Evolutionary conservation across 2,113 vertebrate species (phyloP).

Genomic region (Polyodon spathula): DNA sequence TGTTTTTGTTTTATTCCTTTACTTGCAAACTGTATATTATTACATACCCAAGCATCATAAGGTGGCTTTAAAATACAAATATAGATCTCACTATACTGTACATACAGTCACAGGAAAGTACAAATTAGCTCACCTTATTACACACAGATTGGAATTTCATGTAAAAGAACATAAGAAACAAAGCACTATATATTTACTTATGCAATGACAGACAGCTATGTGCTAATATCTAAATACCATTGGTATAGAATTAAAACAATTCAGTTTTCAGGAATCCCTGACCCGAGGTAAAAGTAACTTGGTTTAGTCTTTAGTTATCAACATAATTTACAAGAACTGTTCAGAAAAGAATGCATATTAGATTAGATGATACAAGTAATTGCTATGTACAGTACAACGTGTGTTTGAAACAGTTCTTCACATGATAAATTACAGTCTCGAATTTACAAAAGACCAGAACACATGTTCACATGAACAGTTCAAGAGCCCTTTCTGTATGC

Average conservation of each 20-base stretch:
- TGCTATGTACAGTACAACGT: slow-evolving; percentile 67
- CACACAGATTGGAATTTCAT: slow-evolving; percentile 56
- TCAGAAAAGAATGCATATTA: slow-evolving; percentile 73
- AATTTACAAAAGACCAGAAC: slow-evolving; percentile 43
- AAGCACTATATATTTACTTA: slow-evolving; percentile 64
- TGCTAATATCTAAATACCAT: slow-evolving; percentile 69
- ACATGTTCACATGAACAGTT: slow-evolving; percentile 54
- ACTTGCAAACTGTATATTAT: slow-evolving; percentile 32
- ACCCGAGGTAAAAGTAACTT: slow-evolving; percentile 71
- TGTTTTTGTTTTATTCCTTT: slow-evolving; percentile 26
- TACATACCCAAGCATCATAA: slow-evolving; percentile 50
- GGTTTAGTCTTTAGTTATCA: slow-evolving; percentile 55
- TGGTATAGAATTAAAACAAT: slow-evolving; percentile 57
- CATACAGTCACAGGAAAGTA: slow-evolving; percentile 66
- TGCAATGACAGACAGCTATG: slow-evolving; percentile 73
- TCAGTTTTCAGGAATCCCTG: slow-evolving; percentile 63
- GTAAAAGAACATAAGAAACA: slow-evolving; percentile 54
- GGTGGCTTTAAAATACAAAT: slow-evolving; percentile 61
- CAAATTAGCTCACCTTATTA: slow-evolving; percentile 64
- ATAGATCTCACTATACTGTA: slow-evolving; percentile 64
- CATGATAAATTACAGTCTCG: slow-evolving; percentile 45
- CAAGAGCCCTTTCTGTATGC: slow-evolving; percentile 70
- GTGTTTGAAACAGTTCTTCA: slow-evolving; percentile 58
- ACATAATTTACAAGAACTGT: slow-evolving; percentile 53
- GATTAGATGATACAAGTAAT: slow-evolving; percentile 54